phyloP scores from a whole-genome alignment of 2,113 vertebrate species.

The Zeus faber region DNA sequence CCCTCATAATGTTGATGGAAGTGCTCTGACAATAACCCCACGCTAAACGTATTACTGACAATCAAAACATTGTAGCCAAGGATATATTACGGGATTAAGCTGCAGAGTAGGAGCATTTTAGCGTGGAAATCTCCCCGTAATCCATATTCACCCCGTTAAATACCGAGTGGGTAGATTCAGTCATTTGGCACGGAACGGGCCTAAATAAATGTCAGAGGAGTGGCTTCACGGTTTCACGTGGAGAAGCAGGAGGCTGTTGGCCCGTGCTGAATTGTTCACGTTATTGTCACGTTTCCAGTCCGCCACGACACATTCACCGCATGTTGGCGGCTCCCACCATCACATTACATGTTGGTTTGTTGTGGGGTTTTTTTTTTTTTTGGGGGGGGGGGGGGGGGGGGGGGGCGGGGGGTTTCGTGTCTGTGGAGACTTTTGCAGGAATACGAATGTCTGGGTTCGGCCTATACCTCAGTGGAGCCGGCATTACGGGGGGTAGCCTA shows the following conservation, averaged over 20 bases:
- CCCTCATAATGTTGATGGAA: constrained; percentile 48
- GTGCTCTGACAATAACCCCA: constrained; percentile 58
- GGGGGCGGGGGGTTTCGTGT: no score
- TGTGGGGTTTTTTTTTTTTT: no score
- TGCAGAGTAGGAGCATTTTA: constrained; percentile 60
- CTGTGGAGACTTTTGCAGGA: constrained; percentile 1
- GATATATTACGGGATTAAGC: constrained; percentile 70
- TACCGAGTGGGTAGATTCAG: constrained; percentile 38
- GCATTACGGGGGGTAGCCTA: background rate
- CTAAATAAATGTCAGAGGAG: constrained; percentile 19
- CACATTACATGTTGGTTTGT: constrained; percentile 7
- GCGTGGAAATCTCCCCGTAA: constrained; percentile 68
- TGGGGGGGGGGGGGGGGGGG: no score
- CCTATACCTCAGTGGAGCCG: constrained; percentile 24
- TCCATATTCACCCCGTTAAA: constrained; percentile 66
- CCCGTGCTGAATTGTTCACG: no score
- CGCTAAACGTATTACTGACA: constrained; percentile 70
- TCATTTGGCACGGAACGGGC: constrained; percentile 48
- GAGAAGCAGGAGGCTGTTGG: no score
- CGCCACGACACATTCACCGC: background rate
- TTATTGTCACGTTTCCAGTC: background rate
- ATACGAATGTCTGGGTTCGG: constrained; percentile 14
- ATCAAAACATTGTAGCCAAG: constrained; percentile 65
- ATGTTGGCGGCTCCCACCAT: background rate
- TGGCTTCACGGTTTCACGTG: background rate